These are phyloP conservation scores for Sinotaia quadrata DNA, from an alignment of 2,888 invertebrate species.

Conservation along the genomic window DNA sequence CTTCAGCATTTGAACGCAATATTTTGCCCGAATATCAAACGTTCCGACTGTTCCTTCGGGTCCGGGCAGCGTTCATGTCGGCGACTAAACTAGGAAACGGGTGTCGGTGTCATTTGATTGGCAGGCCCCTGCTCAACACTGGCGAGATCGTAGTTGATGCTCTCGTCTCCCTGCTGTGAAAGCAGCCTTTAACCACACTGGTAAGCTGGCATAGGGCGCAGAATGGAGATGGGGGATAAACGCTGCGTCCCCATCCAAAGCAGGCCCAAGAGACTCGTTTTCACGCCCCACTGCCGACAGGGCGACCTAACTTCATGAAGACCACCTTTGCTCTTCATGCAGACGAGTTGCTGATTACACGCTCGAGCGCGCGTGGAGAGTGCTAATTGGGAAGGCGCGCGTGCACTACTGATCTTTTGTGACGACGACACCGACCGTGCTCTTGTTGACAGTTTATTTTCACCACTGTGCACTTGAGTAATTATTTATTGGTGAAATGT, in stretches of 20 bases:
- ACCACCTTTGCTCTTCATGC: neutral
- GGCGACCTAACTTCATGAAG: neutral
- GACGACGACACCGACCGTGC: too few relatives aligned
- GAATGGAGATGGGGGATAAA: neutral
- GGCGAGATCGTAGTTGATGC: constrained; percentile 10
- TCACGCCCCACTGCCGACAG: neutral
- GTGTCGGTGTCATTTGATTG: constrained; percentile 27
- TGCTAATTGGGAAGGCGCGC: too few relatives aligned
- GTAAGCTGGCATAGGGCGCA: neutral
- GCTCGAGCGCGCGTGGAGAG: neutral
- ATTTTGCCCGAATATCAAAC: too few relatives aligned
- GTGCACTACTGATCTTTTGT: too few relatives aligned
- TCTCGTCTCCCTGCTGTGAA: constrained; percentile 11
- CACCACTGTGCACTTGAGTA: too few relatives aligned
- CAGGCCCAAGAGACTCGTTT: neutral
- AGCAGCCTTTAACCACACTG: too few relatives aligned
- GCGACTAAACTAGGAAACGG: constrained; percentile 9
- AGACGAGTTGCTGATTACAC: constrained; percentile 10
- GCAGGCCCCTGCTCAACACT: constrained; percentile 12
- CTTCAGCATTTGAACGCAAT: too few relatives aligned
- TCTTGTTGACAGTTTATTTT: too few relatives aligned
- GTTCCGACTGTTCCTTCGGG: too few relatives aligned
- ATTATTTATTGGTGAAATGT: too few relatives aligned
- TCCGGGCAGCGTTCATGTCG: too few relatives aligned
- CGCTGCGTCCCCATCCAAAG: neutral